Percentiles rank a stretch among this genome's conserved stretches.
Conservation (phyloP, 2,797 vertebrate genomes). For the Pelochelys cantorii region DNA sequence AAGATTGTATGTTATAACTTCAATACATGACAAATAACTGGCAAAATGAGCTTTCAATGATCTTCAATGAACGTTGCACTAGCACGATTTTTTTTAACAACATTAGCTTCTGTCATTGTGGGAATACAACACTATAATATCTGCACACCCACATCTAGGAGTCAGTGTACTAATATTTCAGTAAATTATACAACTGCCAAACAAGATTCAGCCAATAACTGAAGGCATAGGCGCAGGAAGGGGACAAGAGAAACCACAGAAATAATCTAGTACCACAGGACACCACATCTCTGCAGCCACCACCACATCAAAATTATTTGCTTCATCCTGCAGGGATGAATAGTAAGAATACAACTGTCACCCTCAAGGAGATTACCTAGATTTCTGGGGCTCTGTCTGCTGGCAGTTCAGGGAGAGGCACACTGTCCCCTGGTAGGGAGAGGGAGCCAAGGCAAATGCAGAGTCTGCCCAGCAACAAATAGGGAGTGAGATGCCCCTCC, state of each 20-base stretch:
- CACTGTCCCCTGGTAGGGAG: too few relatives aligned
- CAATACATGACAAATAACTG: conserved; percentile 49
- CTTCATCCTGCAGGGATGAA: not conserved
- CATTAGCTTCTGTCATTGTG: not conserved
- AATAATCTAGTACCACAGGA: not conserved
- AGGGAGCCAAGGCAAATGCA: too few relatives aligned
- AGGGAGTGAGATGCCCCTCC: too few relatives aligned
- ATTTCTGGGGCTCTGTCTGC: too few relatives aligned
- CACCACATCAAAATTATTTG: not conserved
- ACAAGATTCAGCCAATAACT: not conserved
- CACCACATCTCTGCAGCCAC: not conserved
- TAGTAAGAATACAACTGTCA: not conserved
- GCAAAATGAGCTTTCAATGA: conserved; percentile 35
- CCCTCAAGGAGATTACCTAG: too few relatives aligned
- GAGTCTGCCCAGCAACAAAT: too few relatives aligned
- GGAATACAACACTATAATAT: conserved; percentile 31
- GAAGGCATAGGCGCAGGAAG: not conserved
- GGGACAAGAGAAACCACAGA: not conserved
- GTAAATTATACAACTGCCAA: not conserved
- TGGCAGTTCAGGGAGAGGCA: too few relatives aligned
- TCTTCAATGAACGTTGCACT: conserved; percentile 32
- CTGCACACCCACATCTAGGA: conserved; percentile 1
- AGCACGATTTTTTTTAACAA: conserved; percentile 34
- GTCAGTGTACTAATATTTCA: not conserved
- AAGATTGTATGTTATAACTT: conserved; percentile 36